Base-by-base conservation (phyloP, 2,113 vertebrate genomes). In the Psophia crepitans region DNA sequence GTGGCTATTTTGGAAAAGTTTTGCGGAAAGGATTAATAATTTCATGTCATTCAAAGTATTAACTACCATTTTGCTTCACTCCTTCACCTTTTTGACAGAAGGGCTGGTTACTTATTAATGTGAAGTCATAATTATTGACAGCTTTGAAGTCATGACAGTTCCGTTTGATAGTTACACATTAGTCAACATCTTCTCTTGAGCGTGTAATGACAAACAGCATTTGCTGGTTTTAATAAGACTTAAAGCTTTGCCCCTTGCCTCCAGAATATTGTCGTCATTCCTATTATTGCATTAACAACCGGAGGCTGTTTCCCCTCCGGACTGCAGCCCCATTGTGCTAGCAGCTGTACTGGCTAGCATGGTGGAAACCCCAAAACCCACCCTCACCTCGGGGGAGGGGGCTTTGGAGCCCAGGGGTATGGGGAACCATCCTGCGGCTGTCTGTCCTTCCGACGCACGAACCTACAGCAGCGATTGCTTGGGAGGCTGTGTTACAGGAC, bases 71-170 rank as follows among this genome's bases (percentile, higher is more conserved):
- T 97, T 97, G 61, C 89, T 95, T 95, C 66, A 76, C 73, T 90
- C 81, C 35, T 87, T 78, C 91, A 87, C 93, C 87, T 95, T 94
- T 95, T 93, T 96, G 95, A 95, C 89, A 96, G 80, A 85, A 82
- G n/a, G 89, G 70, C 81, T 97, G 95, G 95, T 97, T 97, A 97
- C 95, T 97, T 89, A 97, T 97, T 97, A 97, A 97, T 85, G 81
- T 80, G 70, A 83, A 96, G 90, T 95, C 95, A 65, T 96, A 97
- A 96, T 95, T 97, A 97, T 96, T 97, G 95, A 97, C 94, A 96
- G 86, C 84, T 77, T 63, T 87, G 76, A 94, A 96, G 96, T 92
- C 94, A 65, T 91, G 95, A 96, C 92, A 95, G 96, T 95, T 97
- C 95, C 77, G 39, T 97, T 96, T 93, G 57, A 95, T 92, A 96